phyloP scores from a whole-genome alignment of 2,113 vertebrate genomes.

The Empidonax traillii region DNA sequence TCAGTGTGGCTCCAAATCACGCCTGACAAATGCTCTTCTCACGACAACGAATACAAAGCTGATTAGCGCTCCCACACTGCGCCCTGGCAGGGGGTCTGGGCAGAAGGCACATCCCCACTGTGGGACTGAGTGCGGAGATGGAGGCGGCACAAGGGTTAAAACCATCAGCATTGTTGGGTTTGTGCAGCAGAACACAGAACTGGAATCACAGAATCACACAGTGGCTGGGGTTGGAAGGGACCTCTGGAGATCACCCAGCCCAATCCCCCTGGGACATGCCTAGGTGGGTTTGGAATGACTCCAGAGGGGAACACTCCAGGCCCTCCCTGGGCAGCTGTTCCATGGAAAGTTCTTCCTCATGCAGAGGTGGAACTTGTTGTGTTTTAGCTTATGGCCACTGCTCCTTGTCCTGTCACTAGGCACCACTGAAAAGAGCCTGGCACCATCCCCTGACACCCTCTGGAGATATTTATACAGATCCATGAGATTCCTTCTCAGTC shows the following conservation, averaged over 20 bases:
- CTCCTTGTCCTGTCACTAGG: background rate
- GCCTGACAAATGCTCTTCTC: background rate
- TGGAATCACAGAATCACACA: background rate
- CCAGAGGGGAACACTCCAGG: accelerated
- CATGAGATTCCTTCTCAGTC: background rate
- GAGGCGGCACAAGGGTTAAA: background rate
- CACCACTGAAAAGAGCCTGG: background rate
- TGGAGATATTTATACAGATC: background rate
- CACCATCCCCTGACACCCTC: background rate
- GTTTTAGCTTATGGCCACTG: accelerated
- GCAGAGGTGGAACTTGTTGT: accelerated
- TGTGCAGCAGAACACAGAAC: background rate
- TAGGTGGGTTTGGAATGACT: background rate
- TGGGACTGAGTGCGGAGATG: accelerated
- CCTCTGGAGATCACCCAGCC: background rate
- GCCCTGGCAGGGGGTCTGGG: background rate
- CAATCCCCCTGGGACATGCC: accelerated
- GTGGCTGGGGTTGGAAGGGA: accelerated
- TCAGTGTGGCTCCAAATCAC: background rate
- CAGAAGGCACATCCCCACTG: accelerated
- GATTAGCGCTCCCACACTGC: background rate
- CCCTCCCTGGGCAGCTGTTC: background rate
- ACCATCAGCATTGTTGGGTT: background rate
- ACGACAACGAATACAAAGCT: background rate
- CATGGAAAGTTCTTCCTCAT: background rate